Evolutionary conservation across 2,113 vertebrate genomes (phyloP), one percentile per base, ranked within the genome.

Genomic region (Odontophorus gujanensis): DNA sequence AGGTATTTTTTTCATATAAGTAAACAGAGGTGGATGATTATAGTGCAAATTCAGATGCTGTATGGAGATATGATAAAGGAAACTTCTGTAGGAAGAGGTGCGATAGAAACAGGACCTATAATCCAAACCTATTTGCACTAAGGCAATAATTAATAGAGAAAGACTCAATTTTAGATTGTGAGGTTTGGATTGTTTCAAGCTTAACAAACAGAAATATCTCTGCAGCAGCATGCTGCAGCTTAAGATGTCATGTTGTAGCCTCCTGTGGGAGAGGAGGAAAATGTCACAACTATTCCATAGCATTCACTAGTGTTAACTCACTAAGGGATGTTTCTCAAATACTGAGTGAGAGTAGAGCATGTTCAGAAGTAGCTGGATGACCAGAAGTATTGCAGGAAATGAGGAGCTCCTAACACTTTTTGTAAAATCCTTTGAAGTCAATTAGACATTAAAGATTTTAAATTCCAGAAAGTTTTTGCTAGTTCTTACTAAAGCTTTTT

Each of bases 381-480:
- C 30, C 22, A 48, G 36, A 38, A 66, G 13, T 57, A 48, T 17
- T 87, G 42, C 12, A 85, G 66, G 69, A 92, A 18, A 17, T 48
- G 75, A 62, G 43, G 40, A 78, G 66, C 63, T 78, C n/a, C 9
- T 83, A 38, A 11, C 73, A 32, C 11, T 91, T 75, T 94, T 95
- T 95, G 76, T 71, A 95, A 22, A 91, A 65, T 69, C 81, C 95
- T 96, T 74, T 76, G 50, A 90, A 51, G 28, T 53, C 50, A 81
- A 67, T 80, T 97, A 96, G 87, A 81, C 85, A 89, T 87, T 80
- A 94, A 74, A 93, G 61, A 96, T 95, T 96, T 95, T 92, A 95
- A 96, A 96, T 95, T 96, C 75, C 81, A 89, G 74, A 92, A 95
- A 87, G 50, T 78, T 94, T 96, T 95, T 97, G 63, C 77, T 95